Evolutionary conservation across 2,888 invertebrate species (phyloP), one percentile per base, ranked within the genome.

Genomic region (Drosophila imparisetae): DNA sequence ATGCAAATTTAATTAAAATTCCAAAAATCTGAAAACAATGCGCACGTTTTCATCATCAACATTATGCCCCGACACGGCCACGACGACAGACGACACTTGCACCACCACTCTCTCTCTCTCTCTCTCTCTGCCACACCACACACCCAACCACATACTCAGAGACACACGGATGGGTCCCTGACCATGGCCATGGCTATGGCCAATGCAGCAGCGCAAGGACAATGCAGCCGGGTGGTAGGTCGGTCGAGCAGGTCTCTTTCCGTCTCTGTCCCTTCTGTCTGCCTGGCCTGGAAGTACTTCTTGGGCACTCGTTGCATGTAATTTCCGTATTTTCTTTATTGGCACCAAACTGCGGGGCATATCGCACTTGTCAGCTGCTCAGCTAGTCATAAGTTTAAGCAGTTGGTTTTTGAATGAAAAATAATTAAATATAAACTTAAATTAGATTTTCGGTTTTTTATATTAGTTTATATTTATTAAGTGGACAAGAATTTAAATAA

Each of bases 1-100:
- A 84, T 82, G 80, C 82, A 82, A 85, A 84, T 84, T 84, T 84
- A 84, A 84, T 84, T 84, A 84, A 84, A 84, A 80, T 84, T 84
- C 83, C 82, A 80, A 84, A 85, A 84, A 84, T 85, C 80, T 72
- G 78, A 81, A 84, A 85, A 84, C 83, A 82, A 84, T 80, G 83
- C 75, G 75, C 78, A 75, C 85, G 74, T 78, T 83, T 80, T 67
- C 80, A 82, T 85, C 82, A 80, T 76, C 80, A 81, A 80, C 82
- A 83, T 81, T 83, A 83, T 83, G 77, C 77, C 65, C 59, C 70
- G 55, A 72, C 79, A 78, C 72, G 73, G 67, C 29, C 55, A 45
- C 45, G 13, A 27, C 49, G 49, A n/a, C 34, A 15, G 52, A 49
- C 49, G 49, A n/a, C 34, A 15, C 48, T 29, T 10, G 52, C 63